phyloP scores from a whole-genome alignment of 2,797 vertebrate species.

The Danio tinwini region DNA sequence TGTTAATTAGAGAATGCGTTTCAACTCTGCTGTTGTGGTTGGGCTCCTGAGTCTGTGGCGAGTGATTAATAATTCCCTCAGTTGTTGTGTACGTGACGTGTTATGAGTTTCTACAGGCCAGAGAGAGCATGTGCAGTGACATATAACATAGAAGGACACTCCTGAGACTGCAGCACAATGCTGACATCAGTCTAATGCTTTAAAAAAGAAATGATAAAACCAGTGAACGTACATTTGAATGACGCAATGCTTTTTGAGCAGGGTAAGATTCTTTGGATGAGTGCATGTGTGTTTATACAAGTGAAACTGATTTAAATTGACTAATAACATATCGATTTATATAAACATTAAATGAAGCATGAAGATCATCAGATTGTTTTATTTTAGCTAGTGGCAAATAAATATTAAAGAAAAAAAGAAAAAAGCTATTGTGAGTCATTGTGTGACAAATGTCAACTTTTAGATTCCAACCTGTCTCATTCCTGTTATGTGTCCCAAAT shows the following conservation, averaged over 20 bases:
- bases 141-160: slow-evolving; percentile 20
- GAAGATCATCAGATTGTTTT: too few species aligned
- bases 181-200: slow-evolving; percentile 25
- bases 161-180: slow-evolving; percentile 29
- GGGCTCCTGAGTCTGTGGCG: slow-evolving; percentile 39
- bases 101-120: slow-evolving; percentile 37
- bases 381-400: too few species aligned
- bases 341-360: too few species aligned
- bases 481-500: too few species aligned
- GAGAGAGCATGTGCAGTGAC: slow-evolving; percentile 33
- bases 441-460: too few species aligned
- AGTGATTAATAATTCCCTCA: slow-evolving; percentile 60
- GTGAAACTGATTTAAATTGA: too few species aligned
- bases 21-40: slow-evolving; percentile 46
- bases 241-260: not conserved
- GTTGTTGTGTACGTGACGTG: slow-evolving; percentile 39
- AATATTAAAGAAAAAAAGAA: too few species aligned
- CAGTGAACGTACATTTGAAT: not conserved
- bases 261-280: not conserved
- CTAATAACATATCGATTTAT: too few species aligned
- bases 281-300: not conserved
- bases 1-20: slow-evolving; percentile 60
- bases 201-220: slow-evolving; percentile 36
- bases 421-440: too few species aligned
- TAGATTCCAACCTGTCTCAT: too few species aligned